Conservation (phyloP, 2,797 vertebrate species). For the Phataginus tricuspis region DNA sequence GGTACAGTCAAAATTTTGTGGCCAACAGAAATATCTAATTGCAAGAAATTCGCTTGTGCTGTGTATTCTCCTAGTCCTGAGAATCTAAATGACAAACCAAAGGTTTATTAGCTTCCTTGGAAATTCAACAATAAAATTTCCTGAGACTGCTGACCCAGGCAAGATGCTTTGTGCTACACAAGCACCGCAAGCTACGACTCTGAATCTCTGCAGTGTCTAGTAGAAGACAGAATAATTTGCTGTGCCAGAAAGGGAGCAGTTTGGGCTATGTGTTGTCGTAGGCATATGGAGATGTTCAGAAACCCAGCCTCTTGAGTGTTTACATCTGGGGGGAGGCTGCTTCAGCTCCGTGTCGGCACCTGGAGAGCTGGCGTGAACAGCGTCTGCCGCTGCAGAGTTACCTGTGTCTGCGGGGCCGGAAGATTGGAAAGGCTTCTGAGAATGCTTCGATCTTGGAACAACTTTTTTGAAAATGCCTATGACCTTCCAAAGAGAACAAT, state of each 20-base stretch:
- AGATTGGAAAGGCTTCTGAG: background rate
- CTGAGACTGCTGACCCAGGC: slow-evolving; percentile 42
- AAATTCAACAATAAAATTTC: slow-evolving; percentile 72
- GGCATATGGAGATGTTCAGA: background rate
- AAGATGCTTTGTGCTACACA: slow-evolving; percentile 45
- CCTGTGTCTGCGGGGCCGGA: background rate
- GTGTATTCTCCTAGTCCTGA: slow-evolving; percentile 39
- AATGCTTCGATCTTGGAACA: background rate
- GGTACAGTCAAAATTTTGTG: slow-evolving; percentile 41
- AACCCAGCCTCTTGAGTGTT: background rate
- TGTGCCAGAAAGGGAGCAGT: background rate
- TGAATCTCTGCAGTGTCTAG: slow-evolving; percentile 32
- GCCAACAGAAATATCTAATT: slow-evolving; percentile 54
- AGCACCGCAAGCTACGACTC: background rate
- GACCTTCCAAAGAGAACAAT: slow-evolving; percentile 33
- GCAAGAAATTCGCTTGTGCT: slow-evolving; percentile 50
- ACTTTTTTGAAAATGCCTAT: background rate
- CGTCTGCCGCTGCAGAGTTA: background rate
- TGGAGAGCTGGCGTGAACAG: background rate
- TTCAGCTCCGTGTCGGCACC: background rate
- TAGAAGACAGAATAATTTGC: slow-evolving; percentile 49
- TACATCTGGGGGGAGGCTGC: background rate
- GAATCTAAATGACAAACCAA: slow-evolving; percentile 60
- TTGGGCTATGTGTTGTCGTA: background rate
- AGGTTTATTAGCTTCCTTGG: slow-evolving; percentile 69